These are phyloP conservation scores for Sebastes vulpes DNA, from an alignment of 2,797 vertebrate genomes.

Conservation along the genomic window DNA sequence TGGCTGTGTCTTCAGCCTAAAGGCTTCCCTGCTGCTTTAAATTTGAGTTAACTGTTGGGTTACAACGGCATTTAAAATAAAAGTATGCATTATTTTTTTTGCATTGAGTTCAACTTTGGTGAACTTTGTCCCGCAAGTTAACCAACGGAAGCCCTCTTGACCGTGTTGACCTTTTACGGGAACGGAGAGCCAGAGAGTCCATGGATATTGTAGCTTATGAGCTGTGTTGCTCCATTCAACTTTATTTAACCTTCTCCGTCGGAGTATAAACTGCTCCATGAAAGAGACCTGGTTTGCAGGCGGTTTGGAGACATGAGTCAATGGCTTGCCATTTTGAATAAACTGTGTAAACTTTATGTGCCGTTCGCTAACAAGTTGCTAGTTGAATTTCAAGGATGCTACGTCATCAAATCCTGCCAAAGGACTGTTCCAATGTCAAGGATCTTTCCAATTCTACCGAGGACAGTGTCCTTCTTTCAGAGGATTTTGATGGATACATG, in stretches of 20 bases:
- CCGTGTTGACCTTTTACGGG: not conserved
- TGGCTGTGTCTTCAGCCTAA: not conserved
- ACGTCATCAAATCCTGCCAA: too few relatives aligned
- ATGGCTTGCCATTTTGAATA: not conserved
- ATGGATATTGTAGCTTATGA: not conserved
- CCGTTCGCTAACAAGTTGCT: too few relatives aligned
- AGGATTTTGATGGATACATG: too few relatives aligned
- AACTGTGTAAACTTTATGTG: not conserved
- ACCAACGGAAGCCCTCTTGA: not conserved
- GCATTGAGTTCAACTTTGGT: not conserved
- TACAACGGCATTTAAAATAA: not conserved
- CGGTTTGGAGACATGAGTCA: not conserved
- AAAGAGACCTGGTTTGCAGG: not conserved
- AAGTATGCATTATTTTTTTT: not conserved
- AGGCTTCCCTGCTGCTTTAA: not conserved
- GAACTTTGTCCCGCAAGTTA: not conserved
- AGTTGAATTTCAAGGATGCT: too few relatives aligned
- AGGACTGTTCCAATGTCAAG: too few relatives aligned
- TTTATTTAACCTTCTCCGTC: not conserved
- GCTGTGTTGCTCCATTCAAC: not conserved
- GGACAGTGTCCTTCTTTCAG: too few relatives aligned
- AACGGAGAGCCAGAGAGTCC: not conserved
- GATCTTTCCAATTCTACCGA: too few relatives aligned
- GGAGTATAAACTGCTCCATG: not conserved
- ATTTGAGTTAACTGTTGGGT: not conserved